Base-by-base conservation (phyloP, 2,888 invertebrate species). In the Alentia gelatinosa region DNA sequence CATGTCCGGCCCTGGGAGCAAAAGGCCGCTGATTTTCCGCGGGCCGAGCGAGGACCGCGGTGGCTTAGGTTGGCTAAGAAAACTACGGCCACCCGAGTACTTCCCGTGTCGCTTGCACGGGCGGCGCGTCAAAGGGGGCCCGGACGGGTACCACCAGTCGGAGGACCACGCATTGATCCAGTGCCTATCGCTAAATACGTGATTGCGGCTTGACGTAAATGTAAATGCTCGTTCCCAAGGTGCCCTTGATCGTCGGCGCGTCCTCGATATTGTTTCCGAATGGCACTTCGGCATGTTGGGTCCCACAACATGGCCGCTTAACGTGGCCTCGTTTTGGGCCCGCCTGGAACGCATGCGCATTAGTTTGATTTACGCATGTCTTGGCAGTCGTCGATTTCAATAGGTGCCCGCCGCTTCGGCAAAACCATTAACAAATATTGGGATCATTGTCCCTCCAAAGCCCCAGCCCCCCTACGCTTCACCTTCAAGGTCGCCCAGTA, bases 241-340 rank as follows among this genome's bases (percentile, higher is more conserved):
- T 26, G 9, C 9, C 42, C 30, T 9, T 47, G 47, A 79, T 39
- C 19, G 37, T 37, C n/a, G 79, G 19, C 79, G 7, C 37, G 37
- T n/a, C 35, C 23, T 23, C 12, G 79, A 79, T 79, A 79, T 79
- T 37, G 79, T 79, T 79, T 79, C n/a, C n/a, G 12, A 12, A 74
- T 19, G 74, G 1, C 79, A 35, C 79, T 19, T 74, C 30, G 23
- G 39, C 9, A 79, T 1, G 79, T 19, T 12, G 23, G 15, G 37
- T 79, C 37, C 35, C 74, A 74, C 79, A 79, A 79, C 15, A 79
- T 79, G 79, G 79, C 79, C 37, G 79, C 79, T n/a, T n/a, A 19
- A 9, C 26, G 74, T 79, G 37, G 9, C 35, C 37, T 26, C 37
- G 12, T 19, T 35, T 33, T n/a, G 37, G 37, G 19, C 1, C 37